A percentile compares a stretch with the other conserved stretches of the same genome.
These are phyloP conservation scores for Columbina picui DNA, from an alignment of 2,113 vertebrate genomes.

Conservation along the genomic window DNA sequence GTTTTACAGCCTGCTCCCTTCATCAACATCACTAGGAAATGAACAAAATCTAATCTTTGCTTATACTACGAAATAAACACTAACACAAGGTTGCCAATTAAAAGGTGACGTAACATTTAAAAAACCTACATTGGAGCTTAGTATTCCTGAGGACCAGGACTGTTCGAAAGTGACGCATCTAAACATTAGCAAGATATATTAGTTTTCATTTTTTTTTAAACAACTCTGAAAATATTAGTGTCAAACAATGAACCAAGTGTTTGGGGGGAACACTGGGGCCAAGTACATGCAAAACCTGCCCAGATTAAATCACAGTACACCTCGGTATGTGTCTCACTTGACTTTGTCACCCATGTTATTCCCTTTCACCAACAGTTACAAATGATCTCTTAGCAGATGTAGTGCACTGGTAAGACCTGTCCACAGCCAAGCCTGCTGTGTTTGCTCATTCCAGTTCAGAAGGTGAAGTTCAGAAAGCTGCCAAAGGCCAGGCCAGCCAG, in stretches of 20 bases:
- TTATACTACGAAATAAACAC: background rate
- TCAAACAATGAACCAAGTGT: background rate
- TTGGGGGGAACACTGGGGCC: background rate
- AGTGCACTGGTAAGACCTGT: background rate
- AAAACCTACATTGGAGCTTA: background rate
- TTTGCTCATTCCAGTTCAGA: background rate
- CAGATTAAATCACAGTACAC: background rate
- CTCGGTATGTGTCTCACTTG: background rate
- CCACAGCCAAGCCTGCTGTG: background rate
- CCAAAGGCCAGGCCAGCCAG: background rate
- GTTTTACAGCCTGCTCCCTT: background rate
- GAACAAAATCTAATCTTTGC: background rate
- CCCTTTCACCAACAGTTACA: background rate
- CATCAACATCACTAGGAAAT: background rate
- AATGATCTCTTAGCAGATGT: background rate
- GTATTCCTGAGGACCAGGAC: background rate
- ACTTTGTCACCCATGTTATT: background rate
- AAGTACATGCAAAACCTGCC: background rate
- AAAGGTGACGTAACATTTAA: background rate
- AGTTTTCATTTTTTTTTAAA: background rate
- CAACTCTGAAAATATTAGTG: background rate
- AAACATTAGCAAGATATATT: background rate
- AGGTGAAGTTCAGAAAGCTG: background rate
- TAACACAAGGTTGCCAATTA: background rate
- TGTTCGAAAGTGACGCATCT: background rate